Conservation (phyloP, 2,888 invertebrate species). For the Venusia cambrica region DNA sequence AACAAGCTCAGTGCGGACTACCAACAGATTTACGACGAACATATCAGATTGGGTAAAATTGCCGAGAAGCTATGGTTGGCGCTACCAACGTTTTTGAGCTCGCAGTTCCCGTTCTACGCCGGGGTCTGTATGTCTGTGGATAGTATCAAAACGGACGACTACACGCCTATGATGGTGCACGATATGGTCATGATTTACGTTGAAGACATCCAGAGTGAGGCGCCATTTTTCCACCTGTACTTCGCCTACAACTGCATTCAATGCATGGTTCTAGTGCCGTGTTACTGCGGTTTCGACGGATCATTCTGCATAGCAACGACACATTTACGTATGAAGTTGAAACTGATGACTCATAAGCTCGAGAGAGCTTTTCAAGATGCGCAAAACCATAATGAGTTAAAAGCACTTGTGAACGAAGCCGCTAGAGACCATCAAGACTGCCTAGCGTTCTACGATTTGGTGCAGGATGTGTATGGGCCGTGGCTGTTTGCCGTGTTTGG, state of each 20-base stretch:
- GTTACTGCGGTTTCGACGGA: slow-evolving; percentile 57
- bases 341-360: slow-evolving; percentile 48
- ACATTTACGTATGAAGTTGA: slow-evolving; percentile 55
- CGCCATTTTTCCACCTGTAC: slow-evolving; percentile 55
- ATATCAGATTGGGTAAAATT: slow-evolving; percentile 45
- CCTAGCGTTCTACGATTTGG: slow-evolving; percentile 42
- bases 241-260: slow-evolving; percentile 51
- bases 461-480: slow-evolving; percentile 53
- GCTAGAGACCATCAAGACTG: slow-evolving; percentile 56
- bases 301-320: slow-evolving; percentile 60
- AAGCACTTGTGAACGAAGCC: slow-evolving; percentile 39
- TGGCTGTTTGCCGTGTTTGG: slow-evolving; percentile 57
- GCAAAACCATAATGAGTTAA: slow-evolving; percentile 36
- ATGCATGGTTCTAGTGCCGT: slow-evolving; percentile 44
- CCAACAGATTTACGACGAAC: slow-evolving; percentile 46
- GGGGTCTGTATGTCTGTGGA: slow-evolving; percentile 45
- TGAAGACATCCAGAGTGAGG: slow-evolving; percentile 52
- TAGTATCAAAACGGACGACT: slow-evolving; percentile 45
- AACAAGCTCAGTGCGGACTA: slow-evolving; percentile 49
- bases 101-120: slow-evolving; percentile 54
- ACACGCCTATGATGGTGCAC: slow-evolving; percentile 50
- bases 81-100: slow-evolving; percentile 45
- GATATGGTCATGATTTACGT: slow-evolving; percentile 54
- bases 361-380: slow-evolving; percentile 43
- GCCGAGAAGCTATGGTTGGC: slow-evolving; percentile 51